Percentiles rank a stretch among this genome's conserved stretches.
phyloP scores from a whole-genome alignment of 2,888 invertebrate species.

The Eubasilissa splendida region DNA sequence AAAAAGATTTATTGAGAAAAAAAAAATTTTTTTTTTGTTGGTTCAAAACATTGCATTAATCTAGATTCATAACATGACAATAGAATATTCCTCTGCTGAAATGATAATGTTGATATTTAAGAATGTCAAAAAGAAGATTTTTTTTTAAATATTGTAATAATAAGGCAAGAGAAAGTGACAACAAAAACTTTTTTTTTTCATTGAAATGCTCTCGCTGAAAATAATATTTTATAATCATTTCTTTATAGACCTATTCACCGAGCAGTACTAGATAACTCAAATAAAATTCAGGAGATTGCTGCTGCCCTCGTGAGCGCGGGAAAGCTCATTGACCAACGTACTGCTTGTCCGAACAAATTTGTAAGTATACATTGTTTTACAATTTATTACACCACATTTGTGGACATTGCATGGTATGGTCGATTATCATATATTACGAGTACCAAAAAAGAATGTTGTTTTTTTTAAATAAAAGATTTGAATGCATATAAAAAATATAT shows the following conservation, averaged over 20 bases:
- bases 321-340: constrained; percentile 4
- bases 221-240: not conserved
- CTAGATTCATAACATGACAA: not conserved
- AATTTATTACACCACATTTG: too few species aligned
- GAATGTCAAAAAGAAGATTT: not conserved
- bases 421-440: too few species aligned
- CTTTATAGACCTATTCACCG: not conserved
- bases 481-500: too few species aligned
- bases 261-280: not conserved
- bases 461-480: too few species aligned
- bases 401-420: too few species aligned
- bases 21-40: too few species aligned
- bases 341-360: constrained; percentile 5
- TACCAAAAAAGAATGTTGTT: too few species aligned
- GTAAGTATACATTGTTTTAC: not conserved
- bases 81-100: not conserved
- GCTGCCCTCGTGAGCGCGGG: not conserved
- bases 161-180: not conserved
- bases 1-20: too few species aligned
- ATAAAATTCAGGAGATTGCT: not conserved
- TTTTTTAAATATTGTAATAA: not conserved
- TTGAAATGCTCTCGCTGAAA: not conserved
- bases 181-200: not conserved
- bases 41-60: not conserved
- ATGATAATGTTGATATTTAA: not conserved